Evolutionary conservation across 2,113 vertebrate genomes (phyloP).

Genomic region (Odontophorus gujanensis): DNA sequence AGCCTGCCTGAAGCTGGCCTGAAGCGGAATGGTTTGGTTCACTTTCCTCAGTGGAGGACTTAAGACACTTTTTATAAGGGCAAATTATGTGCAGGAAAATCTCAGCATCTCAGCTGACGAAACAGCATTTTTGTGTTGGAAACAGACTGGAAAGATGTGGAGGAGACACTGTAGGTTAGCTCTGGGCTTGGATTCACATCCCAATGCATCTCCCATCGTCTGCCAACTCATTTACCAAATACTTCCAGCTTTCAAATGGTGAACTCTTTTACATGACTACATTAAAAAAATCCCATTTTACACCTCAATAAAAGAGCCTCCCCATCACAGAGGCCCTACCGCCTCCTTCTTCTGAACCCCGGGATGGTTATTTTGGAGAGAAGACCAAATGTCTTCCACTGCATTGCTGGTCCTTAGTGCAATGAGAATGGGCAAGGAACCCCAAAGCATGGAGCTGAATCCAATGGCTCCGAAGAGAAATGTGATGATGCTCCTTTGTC

Average conservation of each 20-base stretch:
- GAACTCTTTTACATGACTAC: background rate
- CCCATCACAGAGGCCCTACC: too few species aligned
- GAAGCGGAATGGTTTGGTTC: background rate
- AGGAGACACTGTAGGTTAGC: background rate
- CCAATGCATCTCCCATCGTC: background rate
- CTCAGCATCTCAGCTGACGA: background rate
- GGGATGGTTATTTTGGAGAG: background rate
- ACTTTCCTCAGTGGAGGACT: background rate
- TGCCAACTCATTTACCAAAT: background rate
- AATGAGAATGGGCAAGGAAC: background rate
- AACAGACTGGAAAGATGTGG: background rate
- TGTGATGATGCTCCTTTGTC: too few species aligned
- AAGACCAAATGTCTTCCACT: background rate
- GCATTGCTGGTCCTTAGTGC: background rate
- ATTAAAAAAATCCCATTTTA: background rate
- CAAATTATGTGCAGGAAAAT: background rate
- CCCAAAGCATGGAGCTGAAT: background rate
- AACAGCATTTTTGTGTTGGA: background rate
- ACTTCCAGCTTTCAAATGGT: background rate
- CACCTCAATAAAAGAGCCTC: background rate
- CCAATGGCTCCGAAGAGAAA: background rate
- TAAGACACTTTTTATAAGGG: background rate
- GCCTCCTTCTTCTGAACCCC: background rate
- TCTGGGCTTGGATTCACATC: background rate
- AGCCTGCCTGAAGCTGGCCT: background rate